Conservation (phyloP, 2,113 vertebrate species). For the Mixornis gularis region DNA sequence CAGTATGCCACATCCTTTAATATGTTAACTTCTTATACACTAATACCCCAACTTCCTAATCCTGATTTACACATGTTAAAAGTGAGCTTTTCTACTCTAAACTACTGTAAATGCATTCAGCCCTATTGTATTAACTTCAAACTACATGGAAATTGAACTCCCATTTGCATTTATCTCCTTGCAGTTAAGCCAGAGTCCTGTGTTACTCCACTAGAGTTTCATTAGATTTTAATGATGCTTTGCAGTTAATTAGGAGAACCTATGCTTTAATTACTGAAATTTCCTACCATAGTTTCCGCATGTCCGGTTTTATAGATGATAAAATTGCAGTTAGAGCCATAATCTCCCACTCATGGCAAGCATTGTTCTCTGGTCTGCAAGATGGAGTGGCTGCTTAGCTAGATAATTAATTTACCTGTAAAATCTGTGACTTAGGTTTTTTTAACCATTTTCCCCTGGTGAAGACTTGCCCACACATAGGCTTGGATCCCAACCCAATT, state of each 20-base stretch:
- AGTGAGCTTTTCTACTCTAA: not conserved
- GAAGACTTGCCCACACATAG: not conserved
- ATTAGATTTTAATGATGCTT: slow-evolving; percentile 58
- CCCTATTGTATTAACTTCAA: not conserved
- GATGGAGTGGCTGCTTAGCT: slow-evolving; percentile 17
- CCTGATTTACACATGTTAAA: not conserved
- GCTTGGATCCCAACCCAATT: not conserved
- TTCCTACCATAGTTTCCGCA: slow-evolving; percentile 51
- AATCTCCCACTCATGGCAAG: slow-evolving; percentile 28
- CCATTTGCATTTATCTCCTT: slow-evolving; percentile 30
- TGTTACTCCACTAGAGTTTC: slow-evolving; percentile 9
- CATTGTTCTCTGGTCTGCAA: slow-evolving; percentile 28
- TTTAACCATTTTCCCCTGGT: slow-evolving; percentile 23
- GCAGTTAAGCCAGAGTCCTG: slow-evolving; percentile 18
- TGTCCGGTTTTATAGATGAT: slow-evolving; percentile 60
- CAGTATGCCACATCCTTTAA: not conserved
- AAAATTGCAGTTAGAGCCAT: slow-evolving; percentile 42
- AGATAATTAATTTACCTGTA: slow-evolving; percentile 35
- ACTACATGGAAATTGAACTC: slow-evolving; percentile 7
- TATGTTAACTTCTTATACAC: not conserved
- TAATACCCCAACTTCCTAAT: slow-evolving; percentile 13
- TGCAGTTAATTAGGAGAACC: slow-evolving; percentile 60
- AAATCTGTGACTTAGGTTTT: slow-evolving; percentile 1
- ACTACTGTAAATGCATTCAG: not conserved
- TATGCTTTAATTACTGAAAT: slow-evolving; percentile 54